Percentiles rank a stretch among this genome's conserved stretches.
These are phyloP conservation scores for Larimichthys crocea DNA, from an alignment of 2,113 vertebrate genomes.

Conservation along the genomic window DNA sequence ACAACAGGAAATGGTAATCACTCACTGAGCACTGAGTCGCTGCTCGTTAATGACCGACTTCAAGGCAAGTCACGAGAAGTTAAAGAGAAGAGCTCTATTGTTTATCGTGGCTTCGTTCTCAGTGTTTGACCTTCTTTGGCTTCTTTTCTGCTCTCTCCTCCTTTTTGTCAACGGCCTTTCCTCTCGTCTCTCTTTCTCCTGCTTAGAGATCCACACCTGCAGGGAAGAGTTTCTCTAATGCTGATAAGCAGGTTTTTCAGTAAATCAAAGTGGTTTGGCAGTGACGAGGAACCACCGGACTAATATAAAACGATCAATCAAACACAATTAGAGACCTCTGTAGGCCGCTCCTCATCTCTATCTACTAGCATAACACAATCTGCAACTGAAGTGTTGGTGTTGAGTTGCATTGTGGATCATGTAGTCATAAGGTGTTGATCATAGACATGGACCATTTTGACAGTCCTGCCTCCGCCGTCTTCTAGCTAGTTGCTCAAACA, in stretches of 20 bases:
- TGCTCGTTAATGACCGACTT: constrained; percentile 83
- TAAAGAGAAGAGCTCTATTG: constrained; percentile 63
- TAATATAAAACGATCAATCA: background rate
- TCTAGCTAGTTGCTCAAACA: too few relatives aligned
- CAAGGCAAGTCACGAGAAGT: constrained; percentile 76
- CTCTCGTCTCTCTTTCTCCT: constrained; percentile 2
- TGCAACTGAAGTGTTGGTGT: too few relatives aligned
- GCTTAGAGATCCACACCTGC: constrained; percentile 7
- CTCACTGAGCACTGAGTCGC: constrained; percentile 72
- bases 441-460: too few relatives aligned
- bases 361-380: background rate
- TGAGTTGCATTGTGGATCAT: background rate
- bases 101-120: constrained; percentile 48
- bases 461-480: too few relatives aligned
- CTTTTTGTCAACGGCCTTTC: constrained; percentile 45
- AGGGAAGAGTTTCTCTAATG: background rate
- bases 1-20: constrained; percentile 86
- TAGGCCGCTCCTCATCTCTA: background rate
- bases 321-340: background rate
- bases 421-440: too few relatives aligned
- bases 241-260: background rate
- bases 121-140: constrained; percentile 47
- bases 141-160: constrained; percentile 26
- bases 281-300: background rate
- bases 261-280: background rate